These are phyloP conservation scores for Bombus superbus DNA, from an alignment of 1,140 invertebrate genomes.

Conservation along the genomic window DNA sequence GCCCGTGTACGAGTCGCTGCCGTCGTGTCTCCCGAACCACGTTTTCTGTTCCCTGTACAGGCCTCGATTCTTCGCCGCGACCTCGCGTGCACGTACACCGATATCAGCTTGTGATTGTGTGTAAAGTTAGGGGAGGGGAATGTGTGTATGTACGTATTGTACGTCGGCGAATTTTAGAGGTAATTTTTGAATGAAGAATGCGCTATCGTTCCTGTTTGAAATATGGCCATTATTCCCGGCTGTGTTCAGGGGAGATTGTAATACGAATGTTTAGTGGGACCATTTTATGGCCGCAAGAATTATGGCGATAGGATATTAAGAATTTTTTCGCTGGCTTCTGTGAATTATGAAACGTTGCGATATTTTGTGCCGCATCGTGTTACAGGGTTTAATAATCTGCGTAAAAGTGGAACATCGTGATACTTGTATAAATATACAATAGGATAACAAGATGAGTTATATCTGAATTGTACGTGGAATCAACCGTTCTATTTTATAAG, in stretches of 20 bases:
- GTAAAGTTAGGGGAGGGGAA: neutral
- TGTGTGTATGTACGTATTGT: neutral
- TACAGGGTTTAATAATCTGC: neutral
- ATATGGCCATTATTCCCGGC: slow-evolving; percentile 7
- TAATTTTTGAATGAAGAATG: slow-evolving; percentile 32
- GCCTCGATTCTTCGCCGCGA: slow-evolving; percentile 32
- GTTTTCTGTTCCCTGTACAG: slow-evolving; percentile 44
- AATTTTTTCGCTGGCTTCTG: neutral
- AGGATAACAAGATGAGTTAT: too few relatives aligned
- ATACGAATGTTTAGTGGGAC: slow-evolving; percentile 16
- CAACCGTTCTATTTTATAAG: too few relatives aligned
- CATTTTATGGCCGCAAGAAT: slow-evolving; percentile 6
- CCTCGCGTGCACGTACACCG: slow-evolving; percentile 16
- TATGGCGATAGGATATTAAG: neutral
- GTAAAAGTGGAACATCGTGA: neutral
- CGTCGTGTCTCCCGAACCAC: slow-evolving; percentile 58
- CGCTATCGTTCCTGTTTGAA: neutral
- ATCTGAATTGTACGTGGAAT: too few relatives aligned
- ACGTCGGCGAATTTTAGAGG: slow-evolving; percentile 33
- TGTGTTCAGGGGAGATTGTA: slow-evolving; percentile 5
- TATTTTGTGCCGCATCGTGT: neutral
- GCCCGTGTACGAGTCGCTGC: slow-evolving; percentile 45
- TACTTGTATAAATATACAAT: too few relatives aligned
- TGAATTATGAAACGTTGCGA: neutral
- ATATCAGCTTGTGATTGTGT: neutral